Base-by-base conservation (phyloP, 2,113 vertebrate genomes). In the Syrmaticus mikado region DNA sequence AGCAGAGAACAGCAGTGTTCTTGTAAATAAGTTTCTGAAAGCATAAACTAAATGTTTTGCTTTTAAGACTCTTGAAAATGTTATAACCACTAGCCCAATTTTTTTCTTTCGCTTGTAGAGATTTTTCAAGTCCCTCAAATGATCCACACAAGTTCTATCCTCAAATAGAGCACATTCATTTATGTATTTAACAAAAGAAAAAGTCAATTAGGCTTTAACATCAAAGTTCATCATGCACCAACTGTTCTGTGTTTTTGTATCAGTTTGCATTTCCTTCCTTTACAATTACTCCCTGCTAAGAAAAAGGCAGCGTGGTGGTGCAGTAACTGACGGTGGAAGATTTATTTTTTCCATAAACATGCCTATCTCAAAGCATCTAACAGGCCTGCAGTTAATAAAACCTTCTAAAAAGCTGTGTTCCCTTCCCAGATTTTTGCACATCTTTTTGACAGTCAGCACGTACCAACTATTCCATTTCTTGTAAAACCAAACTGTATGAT, bases 21-120 rank as follows among this genome's bases (percentile, higher is more conserved):
- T 64, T 57, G 7, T 52, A 86, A 93, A 6, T 24, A 82, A 18
- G 52, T 72, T 81, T 67, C 50, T 60, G 71, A 60, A 71, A 90
- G 65, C 27, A 72, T 16, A 58, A 74, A 87, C 27, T 58, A 76
- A 93, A 91, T 76, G 38, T 11, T 85, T 68, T 30, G 2, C 64
- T 91, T 76, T 84, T 41, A 80, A 62, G 80, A 80, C 36, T 82
- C 19, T 65, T 78, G 52, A 79, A 57, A 13, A 89, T 61, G 76
- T 87, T 92, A 11, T 19, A 67, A 75, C 20, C 22, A 61, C 18
- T 73, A 20, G 45, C 73, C 77, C 92, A 93, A 75, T 38, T 68
- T 93, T 30, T 41, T 64, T 78, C 57, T 92, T 90, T 61, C 32
- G 38, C 71, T 90, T 95, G 62, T 87, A 72, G 74, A 57, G 46